These are phyloP conservation scores for Ceratotherium simum DNA, from an alignment of 2,113 vertebrate genomes.

Conservation along the genomic window DNA sequence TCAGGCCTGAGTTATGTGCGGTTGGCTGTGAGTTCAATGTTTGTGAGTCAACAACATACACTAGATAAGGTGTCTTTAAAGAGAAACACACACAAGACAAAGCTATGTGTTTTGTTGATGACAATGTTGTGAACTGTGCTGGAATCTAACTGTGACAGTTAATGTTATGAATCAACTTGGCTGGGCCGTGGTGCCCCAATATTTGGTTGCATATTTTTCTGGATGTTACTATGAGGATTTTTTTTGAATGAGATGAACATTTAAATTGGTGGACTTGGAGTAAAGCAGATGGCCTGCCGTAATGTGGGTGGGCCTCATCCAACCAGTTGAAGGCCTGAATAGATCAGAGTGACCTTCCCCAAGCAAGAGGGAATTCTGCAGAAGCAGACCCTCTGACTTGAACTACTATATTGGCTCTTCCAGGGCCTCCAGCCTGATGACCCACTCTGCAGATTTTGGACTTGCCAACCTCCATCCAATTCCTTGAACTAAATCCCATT, in stretches of 20 bases:
- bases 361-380: neutral
- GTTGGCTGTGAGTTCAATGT: fast-evolving
- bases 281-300: neutral
- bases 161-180: fast-evolving
- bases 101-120: fast-evolving
- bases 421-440: neutral
- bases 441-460: neutral
- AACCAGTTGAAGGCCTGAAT: neutral
- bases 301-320: neutral
- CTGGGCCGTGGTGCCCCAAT: neutral
- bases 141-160: fast-evolving
- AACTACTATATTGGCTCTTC: fast-evolving
- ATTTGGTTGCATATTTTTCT: no score
- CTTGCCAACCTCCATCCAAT: fast-evolving
- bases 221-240: neutral
- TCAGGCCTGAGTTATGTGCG: fast-evolving
- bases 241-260: neutral
- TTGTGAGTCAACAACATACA: fast-evolving
- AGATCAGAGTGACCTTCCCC: fast-evolving
- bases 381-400: fast-evolving
- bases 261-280: fast-evolving
- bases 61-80: neutral
- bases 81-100: no score
- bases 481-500: neutral
- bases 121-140: fast-evolving